Evolutionary conservation across 2,797 vertebrate genomes (phyloP), one percentile per base, ranked within the genome.

Genomic region (Sternotherus odoratus): DNA sequence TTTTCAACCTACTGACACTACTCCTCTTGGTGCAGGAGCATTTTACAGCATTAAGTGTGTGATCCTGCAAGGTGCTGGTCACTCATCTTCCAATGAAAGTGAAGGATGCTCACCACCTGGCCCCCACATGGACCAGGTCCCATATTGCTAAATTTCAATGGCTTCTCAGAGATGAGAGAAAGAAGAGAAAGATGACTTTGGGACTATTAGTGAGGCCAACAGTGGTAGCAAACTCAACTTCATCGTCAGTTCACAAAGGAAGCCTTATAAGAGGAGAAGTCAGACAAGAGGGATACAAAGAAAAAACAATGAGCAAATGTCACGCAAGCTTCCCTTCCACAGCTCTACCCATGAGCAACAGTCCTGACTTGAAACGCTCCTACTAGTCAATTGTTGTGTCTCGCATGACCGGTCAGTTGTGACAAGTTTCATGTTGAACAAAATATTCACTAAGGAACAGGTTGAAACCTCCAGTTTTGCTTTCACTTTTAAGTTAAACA

Each of bases 221-320:
- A 51, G 10, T 0, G 4, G 2, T 3, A 39, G 48, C 36, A 26
- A 74, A 16, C 12, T 30, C 39, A 3, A 43, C 2, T 33, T 2
- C 21, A 2, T 0, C 9, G 10, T 60, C 23, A 60, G 30, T 30
- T 66, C 63, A 66, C 16, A 66, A 66, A 66, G n/a, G 33, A 36
- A 66, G 9, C 63, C 4, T 33, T 50, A 82, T 30, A 75, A 46
- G 30, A 5, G 75, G 3, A 28, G 49, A 30, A 82, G 23, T 60
- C 54, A 3, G 8, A 5, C 33, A 21, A 28, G 26, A 80, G 33
- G 2, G 33, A 46, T 26, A 4, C 3, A 5, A 33, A 43, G 10
- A 8, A 56, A 30, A 80, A 43, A 10, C 7, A 30, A 79, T 33
- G 50, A 13, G 30, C 30, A 60, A 60, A 60, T 60, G 17, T n/a